Percentiles rank a stretch among this genome's conserved stretches.
Conservation (phyloP, 2,113 vertebrate genomes). For the Maylandia zebra region DNA sequence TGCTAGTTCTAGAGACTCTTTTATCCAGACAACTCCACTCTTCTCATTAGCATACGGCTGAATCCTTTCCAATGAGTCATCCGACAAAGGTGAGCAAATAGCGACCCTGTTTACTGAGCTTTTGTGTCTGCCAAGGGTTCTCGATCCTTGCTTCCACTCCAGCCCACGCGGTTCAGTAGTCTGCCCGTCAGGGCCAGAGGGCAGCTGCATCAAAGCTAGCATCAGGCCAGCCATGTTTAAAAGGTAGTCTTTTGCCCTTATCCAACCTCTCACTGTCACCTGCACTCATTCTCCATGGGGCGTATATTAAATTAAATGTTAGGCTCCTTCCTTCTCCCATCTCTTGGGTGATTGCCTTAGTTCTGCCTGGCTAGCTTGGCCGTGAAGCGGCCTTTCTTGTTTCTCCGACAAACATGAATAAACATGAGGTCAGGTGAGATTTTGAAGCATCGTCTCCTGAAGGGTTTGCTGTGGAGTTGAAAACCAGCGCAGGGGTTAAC, state of each 20-base stretch:
- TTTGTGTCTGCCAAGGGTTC: background rate
- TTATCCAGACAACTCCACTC: background rate
- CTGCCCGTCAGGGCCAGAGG: background rate
- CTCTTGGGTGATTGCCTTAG: conserved; percentile 25
- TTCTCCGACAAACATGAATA: conserved; percentile 41
- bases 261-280: conserved; percentile 22
- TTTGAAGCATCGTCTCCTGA: background rate
- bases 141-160: background rate
- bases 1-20: background rate
- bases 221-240: conserved; percentile 17
- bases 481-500: background rate
- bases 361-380: conserved; percentile 12
- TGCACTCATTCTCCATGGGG: background rate
- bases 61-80: conserved; percentile 11
- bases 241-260: conserved; percentile 14
- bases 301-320: conserved; percentile 36
- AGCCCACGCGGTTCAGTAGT: background rate
- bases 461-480: background rate
- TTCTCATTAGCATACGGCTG: background rate
- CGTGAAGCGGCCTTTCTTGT: background rate
- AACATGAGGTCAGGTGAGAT: conserved; percentile 41
- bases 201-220: conserved; percentile 7
- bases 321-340: background rate
- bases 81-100: conserved; percentile 12
- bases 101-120: conserved; percentile 19